Conservation (phyloP, 2,113 vertebrate species). For the Bos indicus region DNA sequence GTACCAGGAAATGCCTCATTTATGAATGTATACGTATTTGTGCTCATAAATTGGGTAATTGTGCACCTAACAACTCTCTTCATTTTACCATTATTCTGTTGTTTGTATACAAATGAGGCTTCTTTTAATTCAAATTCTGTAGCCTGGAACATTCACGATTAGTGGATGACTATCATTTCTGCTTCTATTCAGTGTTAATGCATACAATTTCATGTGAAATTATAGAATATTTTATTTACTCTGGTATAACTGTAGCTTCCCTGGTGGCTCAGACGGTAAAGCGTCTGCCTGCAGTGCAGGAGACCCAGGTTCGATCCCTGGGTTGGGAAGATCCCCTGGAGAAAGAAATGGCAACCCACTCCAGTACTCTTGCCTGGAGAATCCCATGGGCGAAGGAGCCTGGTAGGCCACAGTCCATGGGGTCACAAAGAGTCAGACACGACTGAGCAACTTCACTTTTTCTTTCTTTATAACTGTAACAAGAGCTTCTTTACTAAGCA, state of each 20-base stretch:
- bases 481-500: conserved; percentile 14
- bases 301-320: not conserved
- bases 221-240: not conserved
- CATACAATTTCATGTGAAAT: not conserved
- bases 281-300: not conserved
- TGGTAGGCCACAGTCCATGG: not conserved
- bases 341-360: not conserved
- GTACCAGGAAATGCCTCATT: conserved; percentile 2
- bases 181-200: not conserved
- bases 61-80: conserved; percentile 17
- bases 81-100: conserved; percentile 43
- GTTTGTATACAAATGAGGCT: not conserved
- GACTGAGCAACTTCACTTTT: not conserved
- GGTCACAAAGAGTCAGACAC: not conserved
- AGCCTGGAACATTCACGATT: not conserved
- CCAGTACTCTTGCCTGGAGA: not conserved
- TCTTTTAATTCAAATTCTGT: conserved; percentile 40
- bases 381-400: not conserved
- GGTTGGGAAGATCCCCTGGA: not conserved
- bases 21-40: not conserved
- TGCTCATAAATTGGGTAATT: conserved; percentile 25
- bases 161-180: conserved; percentile 16
- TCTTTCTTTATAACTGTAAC: not conserved
- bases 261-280: not conserved
- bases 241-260: not conserved